These are phyloP conservation scores for Bubo blakistoni DNA, from an alignment of 2,113 vertebrate species.

Conservation along the genomic window DNA sequence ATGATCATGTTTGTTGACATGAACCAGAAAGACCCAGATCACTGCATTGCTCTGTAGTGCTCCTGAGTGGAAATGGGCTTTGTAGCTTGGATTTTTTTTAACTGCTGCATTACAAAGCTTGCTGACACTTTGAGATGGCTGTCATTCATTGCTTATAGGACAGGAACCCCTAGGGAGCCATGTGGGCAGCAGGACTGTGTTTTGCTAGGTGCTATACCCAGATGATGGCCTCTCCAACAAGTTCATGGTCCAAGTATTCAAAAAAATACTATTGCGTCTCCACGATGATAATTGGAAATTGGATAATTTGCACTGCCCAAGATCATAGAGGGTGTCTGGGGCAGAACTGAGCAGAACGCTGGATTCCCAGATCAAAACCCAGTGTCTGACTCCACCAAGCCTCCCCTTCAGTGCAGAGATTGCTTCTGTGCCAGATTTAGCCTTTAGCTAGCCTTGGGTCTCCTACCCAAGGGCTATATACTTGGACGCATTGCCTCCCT, in stretches of 20 bases:
- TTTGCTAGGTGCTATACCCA: neutral
- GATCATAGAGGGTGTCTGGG: neutral
- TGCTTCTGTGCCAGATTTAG: neutral
- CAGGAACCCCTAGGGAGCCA: neutral
- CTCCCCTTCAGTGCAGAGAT: neutral
- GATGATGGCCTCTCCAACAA: neutral
- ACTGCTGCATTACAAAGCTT: neutral
- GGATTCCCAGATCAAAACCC: neutral
- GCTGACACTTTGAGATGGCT: neutral
- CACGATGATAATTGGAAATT: neutral
- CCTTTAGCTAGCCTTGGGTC: neutral
- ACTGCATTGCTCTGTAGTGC: neutral
- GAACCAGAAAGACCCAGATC: neutral
- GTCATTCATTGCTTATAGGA: neutral
- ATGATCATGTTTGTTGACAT: neutral
- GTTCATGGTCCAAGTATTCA: neutral
- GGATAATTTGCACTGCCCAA: neutral
- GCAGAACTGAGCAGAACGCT: neutral
- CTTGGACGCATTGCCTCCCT: neutral
- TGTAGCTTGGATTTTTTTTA: neutral
- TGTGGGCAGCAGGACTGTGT: neutral
- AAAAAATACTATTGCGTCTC: neutral
- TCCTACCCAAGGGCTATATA: neutral
- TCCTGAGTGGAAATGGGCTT: neutral
- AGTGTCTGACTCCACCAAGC: neutral